Conservation (phyloP, 1,140 invertebrate genomes). For the Drosophila truncata region DNA sequence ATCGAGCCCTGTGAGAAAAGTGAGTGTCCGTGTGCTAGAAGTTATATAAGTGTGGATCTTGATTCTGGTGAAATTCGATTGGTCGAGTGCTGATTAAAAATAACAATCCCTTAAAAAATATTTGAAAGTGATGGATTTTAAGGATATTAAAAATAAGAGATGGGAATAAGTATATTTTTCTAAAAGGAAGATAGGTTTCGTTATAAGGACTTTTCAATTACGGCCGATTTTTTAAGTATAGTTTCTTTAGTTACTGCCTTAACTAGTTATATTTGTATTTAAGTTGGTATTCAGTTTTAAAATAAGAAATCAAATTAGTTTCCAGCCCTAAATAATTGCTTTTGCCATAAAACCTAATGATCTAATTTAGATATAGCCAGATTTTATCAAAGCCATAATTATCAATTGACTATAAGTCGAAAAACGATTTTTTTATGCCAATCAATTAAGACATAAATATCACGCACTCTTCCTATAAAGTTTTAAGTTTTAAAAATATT, state of each 20-base stretch:
- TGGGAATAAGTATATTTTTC: not conserved
- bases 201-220: too few relatives aligned
- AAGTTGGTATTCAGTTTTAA: not conserved
- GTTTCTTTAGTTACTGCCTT: not conserved
- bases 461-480: too few relatives aligned
- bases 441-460: not conserved
- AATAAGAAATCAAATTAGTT: not conserved
- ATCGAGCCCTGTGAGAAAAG: conserved; percentile 18
- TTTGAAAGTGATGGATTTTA: not conserved
- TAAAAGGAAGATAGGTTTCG: too few relatives aligned
- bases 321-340: not conserved
- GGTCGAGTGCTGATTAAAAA: not conserved
- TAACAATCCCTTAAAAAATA: too few relatives aligned
- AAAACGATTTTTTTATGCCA: not conserved
- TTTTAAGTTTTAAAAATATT: not conserved
- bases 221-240: not conserved
- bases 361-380: conserved; percentile 1
- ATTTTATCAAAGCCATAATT: not conserved
- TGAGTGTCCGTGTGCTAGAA: conserved; percentile 11
- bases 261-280: too few relatives aligned
- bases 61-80: conserved; percentile 32
- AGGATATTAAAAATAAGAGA: not conserved
- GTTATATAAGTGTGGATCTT: conserved; percentile 20
- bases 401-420: not conserved
- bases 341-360: too few relatives aligned